Conservation (phyloP, 2,797 vertebrate species). For the Pantherophis vulpinus region DNA sequence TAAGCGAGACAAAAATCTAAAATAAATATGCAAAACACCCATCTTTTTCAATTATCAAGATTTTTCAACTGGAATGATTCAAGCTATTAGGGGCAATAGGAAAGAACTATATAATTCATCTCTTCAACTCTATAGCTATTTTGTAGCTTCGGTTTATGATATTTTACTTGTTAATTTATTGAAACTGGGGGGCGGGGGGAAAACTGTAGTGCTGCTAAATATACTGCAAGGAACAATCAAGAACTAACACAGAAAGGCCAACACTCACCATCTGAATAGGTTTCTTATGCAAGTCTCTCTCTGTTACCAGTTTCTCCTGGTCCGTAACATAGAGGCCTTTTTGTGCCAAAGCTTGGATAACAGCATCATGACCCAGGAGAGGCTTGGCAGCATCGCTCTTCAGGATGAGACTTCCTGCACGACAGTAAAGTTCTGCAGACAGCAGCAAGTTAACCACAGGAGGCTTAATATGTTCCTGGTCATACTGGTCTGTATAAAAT, state of each 20-base stretch:
- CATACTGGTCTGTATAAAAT: constrained; percentile 97
- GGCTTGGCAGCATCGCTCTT: constrained; percentile 87
- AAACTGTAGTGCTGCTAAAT: not conserved
- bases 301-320: constrained; percentile 91
- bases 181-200: not conserved
- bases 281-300: constrained; percentile 91
- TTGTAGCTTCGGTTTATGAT: not conserved
- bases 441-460: constrained; percentile 89
- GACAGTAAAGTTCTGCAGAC: constrained; percentile 93
- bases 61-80: not conserved
- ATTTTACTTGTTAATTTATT: not conserved
- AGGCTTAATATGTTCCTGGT: constrained; percentile 97
- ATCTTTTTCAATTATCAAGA: not conserved
- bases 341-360: constrained; percentile 94
- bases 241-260: constrained; percentile 9
- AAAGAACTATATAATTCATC: not conserved
- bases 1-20: not conserved
- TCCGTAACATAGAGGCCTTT: constrained; percentile 94
- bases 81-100: not conserved
- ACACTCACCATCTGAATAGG: constrained; percentile 94
- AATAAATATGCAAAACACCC: not conserved
- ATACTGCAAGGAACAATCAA: rapidly evolving
- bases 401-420: constrained; percentile 90
- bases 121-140: not conserved
- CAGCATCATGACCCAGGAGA: constrained; percentile 89